These are phyloP conservation scores for Mustelus asterias DNA, from an alignment of 2,113 vertebrate species.

Conservation along the genomic window DNA sequence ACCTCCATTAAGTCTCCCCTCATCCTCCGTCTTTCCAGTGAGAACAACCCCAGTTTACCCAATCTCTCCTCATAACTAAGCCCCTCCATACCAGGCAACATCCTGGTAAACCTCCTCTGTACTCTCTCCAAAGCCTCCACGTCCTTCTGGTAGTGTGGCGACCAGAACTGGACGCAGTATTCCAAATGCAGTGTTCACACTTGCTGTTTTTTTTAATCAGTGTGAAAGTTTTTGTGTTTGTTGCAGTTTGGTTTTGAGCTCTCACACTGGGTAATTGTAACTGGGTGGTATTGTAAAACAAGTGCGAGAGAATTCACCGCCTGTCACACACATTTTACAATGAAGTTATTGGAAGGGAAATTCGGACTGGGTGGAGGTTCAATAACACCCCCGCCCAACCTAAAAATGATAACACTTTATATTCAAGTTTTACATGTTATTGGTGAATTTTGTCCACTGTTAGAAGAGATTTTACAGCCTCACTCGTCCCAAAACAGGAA, in stretches of 20 bases:
- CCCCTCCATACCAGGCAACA: no score
- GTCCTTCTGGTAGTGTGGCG: no score
- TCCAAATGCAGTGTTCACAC: no score
- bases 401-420: not conserved
- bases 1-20: no score
- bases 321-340: not conserved
- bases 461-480: not conserved
- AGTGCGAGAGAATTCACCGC: not conserved
- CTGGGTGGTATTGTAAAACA: not conserved
- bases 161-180: no score
- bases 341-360: not conserved
- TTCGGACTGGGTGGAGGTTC: not conserved
- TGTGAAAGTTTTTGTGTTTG: not conserved
- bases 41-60: no score
- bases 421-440: not conserved
- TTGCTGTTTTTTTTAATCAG: not conserved
- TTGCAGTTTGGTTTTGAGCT: not conserved
- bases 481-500: no score
- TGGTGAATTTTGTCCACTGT: not conserved
- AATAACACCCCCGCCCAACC: not conserved
- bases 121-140: no score
- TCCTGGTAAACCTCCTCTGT: no score
- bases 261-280: not conserved
- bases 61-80: no score
- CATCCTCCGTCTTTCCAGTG: no score